phyloP scores from a whole-genome alignment of 2,797 vertebrate genomes.

The Protosalanx chinensis region DNA sequence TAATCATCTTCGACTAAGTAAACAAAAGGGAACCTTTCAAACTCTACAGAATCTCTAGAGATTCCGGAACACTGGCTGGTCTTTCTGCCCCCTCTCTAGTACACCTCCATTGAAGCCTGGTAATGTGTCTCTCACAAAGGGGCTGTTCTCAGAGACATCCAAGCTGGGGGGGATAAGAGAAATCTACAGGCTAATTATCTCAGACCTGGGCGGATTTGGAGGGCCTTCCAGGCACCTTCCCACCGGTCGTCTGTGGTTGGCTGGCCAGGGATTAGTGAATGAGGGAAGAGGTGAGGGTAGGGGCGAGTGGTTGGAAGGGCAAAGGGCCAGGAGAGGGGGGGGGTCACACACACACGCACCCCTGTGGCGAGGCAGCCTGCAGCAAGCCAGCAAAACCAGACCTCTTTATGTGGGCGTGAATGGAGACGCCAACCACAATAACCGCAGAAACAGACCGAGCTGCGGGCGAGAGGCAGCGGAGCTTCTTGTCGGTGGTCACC shows the following conservation, averaged over 20 bases:
- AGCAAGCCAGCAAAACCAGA: constrained; percentile 62
- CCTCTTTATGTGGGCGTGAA: constrained; percentile 77
- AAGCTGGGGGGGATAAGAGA: constrained; percentile 54
- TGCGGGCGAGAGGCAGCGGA: constrained; percentile 39
- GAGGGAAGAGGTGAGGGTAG: constrained; percentile 11
- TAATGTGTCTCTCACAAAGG: constrained; percentile 57
- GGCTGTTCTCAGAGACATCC: constrained; percentile 60
- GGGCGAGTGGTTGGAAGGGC: too few relatives aligned
- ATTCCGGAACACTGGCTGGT: constrained; percentile 29
- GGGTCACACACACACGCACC: constrained; percentile 47
- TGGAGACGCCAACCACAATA: constrained; percentile 71
- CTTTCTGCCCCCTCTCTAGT: constrained; percentile 37
- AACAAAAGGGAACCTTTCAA: constrained; percentile 28
- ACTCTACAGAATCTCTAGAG: constrained; percentile 25
- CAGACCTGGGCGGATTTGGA: constrained; percentile 62
- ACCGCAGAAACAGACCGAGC: constrained; percentile 47
- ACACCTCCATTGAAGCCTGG: constrained; percentile 56
- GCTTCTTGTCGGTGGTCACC: constrained; percentile 68
- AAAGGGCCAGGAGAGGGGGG: constrained; percentile 46
- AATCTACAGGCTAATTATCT: constrained; percentile 71
- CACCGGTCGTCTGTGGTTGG: constrained; percentile 70
- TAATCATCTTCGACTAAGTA: constrained; percentile 31
- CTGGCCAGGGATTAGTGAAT: constrained; percentile 74
- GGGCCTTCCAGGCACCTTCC: constrained; percentile 65
- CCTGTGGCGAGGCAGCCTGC: constrained; percentile 63